Evolutionary conservation across 2,888 invertebrate genomes (phyloP), one percentile per base, ranked within the genome.

Genomic region (Tachina fera): DNA sequence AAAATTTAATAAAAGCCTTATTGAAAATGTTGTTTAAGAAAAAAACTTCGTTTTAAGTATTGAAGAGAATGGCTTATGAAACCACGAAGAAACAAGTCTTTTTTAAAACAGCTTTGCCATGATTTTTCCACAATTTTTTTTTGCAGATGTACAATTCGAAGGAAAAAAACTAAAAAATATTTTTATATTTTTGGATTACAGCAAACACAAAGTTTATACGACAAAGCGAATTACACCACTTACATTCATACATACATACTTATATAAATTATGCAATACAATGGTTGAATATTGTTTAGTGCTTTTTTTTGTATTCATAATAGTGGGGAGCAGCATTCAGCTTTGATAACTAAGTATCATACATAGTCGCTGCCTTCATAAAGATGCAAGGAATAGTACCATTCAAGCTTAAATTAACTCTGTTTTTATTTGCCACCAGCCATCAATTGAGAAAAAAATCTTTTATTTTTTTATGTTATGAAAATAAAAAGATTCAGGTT

Each of bases 211-310:
- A 71, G 13, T 67, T 65, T 71, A 16, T 58, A 9, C 58, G 63
- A 53, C 43, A 51, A 49, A 47, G 79, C 68, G 83, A 78, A 79
- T 79, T 84, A 84, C 83, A 83, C 74, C 83, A 84, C 56, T 41
- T 70, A 31, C 6, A 31, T 31, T 6, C 31, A 31, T n/a, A n/a
- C n/a, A n/a, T 31, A 31, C 0, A 4, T 31, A 31, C 0, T 0
- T 31, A 31, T 31, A 31, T 31, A 70, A 75, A 79, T 84, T 84
- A 84, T 84, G 84, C 84, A 84, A 84, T 84, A 49, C 79, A 70
- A 74, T 68, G 51, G 53, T 68, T 68, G 53, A 75, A 81, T 53
- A 60, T 41, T 22, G 61, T 76, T 83, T 78, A 47, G 56, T 31
- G 1, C 14, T 16, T 60, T 41, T 11, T 53, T 39, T 43, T 67